Percentiles rank a stretch among this genome's conserved stretches.
These are phyloP conservation scores for Thymelicus acteon DNA, from an alignment of 2,888 invertebrate genomes.

Conservation along the genomic window DNA sequence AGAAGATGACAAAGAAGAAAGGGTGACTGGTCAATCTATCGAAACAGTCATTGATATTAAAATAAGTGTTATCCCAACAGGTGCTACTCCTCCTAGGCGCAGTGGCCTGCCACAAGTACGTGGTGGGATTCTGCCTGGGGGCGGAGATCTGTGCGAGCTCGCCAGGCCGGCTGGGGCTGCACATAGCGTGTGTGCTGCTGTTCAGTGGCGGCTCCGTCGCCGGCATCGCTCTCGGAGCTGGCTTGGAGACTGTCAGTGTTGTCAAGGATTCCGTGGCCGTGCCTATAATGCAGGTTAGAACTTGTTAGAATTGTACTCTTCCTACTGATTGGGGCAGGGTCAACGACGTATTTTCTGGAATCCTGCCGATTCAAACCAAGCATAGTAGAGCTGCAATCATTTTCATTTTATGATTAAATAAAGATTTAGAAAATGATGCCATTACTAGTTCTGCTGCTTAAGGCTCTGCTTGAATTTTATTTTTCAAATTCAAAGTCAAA, in stretches of 20 bases:
- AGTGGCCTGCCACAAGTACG: conserved; percentile 91
- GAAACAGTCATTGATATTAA: too few relatives aligned
- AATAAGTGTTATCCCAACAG: conserved; percentile 59
- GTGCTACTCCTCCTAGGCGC: conserved; percentile 88
- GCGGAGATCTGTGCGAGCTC: conserved; percentile 87
- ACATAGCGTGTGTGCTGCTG: conserved; percentile 85
- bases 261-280: conserved; percentile 78
- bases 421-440: too few relatives aligned
- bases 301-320: neutral
- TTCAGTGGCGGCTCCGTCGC: conserved; percentile 88
- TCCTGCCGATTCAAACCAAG: too few relatives aligned
- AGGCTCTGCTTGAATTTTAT: too few relatives aligned
- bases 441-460: too few relatives aligned
- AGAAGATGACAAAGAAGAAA: too few relatives aligned
- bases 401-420: too few relatives aligned
- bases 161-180: conserved; percentile 66
- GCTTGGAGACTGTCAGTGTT: conserved; percentile 79
- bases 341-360: too few relatives aligned
- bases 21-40: too few relatives aligned
- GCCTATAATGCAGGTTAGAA: conserved; percentile 86
- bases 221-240: conserved; percentile 88
- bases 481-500: too few relatives aligned
- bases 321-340: too few relatives aligned
- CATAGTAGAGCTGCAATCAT: too few relatives aligned
- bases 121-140: conserved; percentile 92